Evolutionary conservation across 2,797 vertebrate species (phyloP).

Genomic region (Oreonectes daqikongensis): DNA sequence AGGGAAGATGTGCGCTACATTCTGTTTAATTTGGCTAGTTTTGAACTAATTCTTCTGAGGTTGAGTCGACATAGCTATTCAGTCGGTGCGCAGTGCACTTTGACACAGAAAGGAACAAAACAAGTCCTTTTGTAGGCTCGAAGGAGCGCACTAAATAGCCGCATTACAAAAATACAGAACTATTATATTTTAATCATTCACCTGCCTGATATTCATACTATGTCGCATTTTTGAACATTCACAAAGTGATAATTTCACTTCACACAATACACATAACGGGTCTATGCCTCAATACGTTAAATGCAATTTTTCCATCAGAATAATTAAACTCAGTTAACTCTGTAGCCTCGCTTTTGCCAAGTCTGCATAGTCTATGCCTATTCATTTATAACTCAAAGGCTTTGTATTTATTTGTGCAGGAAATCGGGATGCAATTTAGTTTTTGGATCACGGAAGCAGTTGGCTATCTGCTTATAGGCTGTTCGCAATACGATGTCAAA

Average conservation of each 20-base stretch:
- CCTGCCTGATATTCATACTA: slow-evolving; percentile 11
- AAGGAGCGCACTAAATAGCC: slow-evolving; percentile 38
- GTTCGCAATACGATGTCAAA: slow-evolving; percentile 8
- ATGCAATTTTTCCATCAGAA: slow-evolving; percentile 25
- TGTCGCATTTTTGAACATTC: slow-evolving; percentile 20
- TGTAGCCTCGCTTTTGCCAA: slow-evolving; percentile 14
- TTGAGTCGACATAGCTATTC: slow-evolving; percentile 27
- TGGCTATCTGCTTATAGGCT: slow-evolving; percentile 9
- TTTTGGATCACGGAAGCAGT: slow-evolving; percentile 15
- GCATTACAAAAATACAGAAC: slow-evolving; percentile 44
- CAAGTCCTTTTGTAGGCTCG: slow-evolving; percentile 19
- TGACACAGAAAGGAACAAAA: slow-evolving; percentile 38
- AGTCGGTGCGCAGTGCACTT: slow-evolving; percentile 45
- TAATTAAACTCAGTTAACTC: slow-evolving; percentile 10
- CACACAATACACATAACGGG: slow-evolving; percentile 11
- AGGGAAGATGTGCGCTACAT: slow-evolving; percentile 43
- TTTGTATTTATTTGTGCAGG: not conserved
- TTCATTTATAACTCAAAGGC: not conserved
- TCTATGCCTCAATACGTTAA: slow-evolving; percentile 6
- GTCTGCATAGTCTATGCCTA: slow-evolving; percentile 32
- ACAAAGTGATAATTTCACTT: slow-evolving; percentile 35
- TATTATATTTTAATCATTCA: slow-evolving; percentile 30
- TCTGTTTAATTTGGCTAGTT: slow-evolving; percentile 53
- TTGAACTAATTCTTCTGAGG: slow-evolving; percentile 20
- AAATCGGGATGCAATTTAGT: not conserved